Percentiles rank a stretch among this genome's conserved stretches.
phyloP scores from a whole-genome alignment of 2,113 vertebrate genomes.

The Hoplias malabaricus region DNA sequence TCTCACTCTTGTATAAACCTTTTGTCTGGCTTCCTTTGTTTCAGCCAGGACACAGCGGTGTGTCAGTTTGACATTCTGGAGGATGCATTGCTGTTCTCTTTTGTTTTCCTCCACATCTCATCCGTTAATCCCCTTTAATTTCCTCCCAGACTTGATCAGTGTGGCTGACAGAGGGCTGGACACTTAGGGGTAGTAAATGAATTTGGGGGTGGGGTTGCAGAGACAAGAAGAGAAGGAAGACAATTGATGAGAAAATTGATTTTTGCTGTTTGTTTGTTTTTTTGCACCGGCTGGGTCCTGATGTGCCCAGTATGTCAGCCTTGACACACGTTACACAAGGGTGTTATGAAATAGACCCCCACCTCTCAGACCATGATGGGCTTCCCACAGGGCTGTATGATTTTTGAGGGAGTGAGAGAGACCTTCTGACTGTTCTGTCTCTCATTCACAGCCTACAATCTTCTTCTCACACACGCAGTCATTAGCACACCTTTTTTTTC shows the following conservation, averaged over 20 bases:
- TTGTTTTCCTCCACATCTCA: background rate
- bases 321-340: slow-evolving; percentile 19
- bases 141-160: background rate
- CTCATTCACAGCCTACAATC: too few relatives aligned
- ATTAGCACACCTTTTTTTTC: too few relatives aligned
- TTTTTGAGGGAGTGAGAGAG: background rate
- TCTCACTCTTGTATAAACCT: background rate
- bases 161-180: background rate
- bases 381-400: background rate
- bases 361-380: background rate
- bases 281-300: background rate
- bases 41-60: background rate
- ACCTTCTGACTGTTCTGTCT: too few relatives aligned
- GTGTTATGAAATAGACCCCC: slow-evolving; percentile 21
- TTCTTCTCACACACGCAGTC: too few relatives aligned
- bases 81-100: background rate
- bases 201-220: background rate
- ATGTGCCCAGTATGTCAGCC: slow-evolving; percentile 20
- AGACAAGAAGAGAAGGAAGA: background rate
- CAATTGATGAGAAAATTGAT: background rate
- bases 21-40: background rate
- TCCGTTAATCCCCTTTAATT: slow-evolving; percentile 1
- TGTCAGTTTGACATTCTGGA: background rate
- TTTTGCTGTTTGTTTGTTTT: background rate
- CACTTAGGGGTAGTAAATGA: background rate